Evolutionary conservation across 2,888 invertebrate species (phyloP), one percentile per base, ranked within the genome.

Genomic region (Patella pellucida): DNA sequence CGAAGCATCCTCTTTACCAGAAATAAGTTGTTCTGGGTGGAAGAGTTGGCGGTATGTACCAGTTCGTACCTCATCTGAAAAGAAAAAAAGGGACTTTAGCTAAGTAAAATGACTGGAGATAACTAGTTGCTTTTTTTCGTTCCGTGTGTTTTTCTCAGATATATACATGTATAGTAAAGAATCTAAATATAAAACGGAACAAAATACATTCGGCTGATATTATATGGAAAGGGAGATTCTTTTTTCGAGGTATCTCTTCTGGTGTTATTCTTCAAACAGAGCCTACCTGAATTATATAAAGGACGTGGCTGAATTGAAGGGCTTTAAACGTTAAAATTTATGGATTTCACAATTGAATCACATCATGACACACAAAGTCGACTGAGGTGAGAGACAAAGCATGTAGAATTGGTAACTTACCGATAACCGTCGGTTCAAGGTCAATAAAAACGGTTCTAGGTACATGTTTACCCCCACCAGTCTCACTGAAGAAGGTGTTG

Each of bases 1-100:
- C 86, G 98, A 98, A 71, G 98, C 98, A 91, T 98, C 97, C 92
- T 97, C 97, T 92, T 98, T 98, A 85, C 97, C 97, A 86, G 97
- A 97, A 92, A 97, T 97, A 91, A 97, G 93, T 92, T 98, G 97
- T 93, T 98, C 97, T 81, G 97, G 98, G 92, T 98, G 97, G 94
- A 97, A 98, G 89, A 98, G 94, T 92, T 97, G 97, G 83, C 96
- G 94, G 93, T 97, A 97, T 51, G 89, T 90, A 23, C 91, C 91
- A 31, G 91, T 91, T 51, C 91, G 84, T 56, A 91, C 88, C 77
- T 91, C 91, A 81, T 91, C 90, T 81, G 70, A 51, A 71, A 71
- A 11, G n/a, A 11, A 70, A 15, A 67, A 50, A 69, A n/a, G 16
- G 31, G n/a, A 1, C 5, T 41, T 9, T 4, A 41, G 9, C 41